Evolutionary conservation across 1,140 invertebrate genomes (phyloP), one percentile per base, ranked within the genome.

Genomic region (Lordiphosa mommai): DNA sequence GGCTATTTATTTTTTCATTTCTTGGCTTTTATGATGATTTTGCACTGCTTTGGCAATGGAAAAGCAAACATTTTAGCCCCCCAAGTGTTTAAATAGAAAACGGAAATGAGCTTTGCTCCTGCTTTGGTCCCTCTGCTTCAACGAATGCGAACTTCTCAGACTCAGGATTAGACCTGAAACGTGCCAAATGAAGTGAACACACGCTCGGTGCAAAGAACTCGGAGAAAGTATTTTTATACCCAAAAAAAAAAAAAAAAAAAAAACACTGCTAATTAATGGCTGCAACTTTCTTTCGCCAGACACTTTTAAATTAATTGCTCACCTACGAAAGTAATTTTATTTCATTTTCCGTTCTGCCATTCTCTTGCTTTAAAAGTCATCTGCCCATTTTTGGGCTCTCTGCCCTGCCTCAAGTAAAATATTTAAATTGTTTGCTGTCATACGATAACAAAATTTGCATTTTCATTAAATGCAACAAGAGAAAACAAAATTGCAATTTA

Each of bases 81-180:
- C 71, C 72, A 72, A 84, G 77, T 84, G 77, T 85, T 84, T 84
- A 84, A 84, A 84, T 84, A 84, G 69, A 84, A 84, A 84, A 68
- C 77, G 77, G 77, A 84, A 84, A 84, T 84, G 77, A 84, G 77
- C 72, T 84, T 84, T 84, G 61, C 57, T 68, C 61, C 53, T 32
- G 30, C 20, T 52, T 36, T 55, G 59, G 32, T 50, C 12, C 44
- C 32, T 27, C 44, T 13, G 40, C 58, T 52, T 30, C 40, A 59
- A 64, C 55, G 61, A 55, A 56, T 61, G 57, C 49, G 48, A 59
- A 43, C 40, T 43, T 23, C 46, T 43, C 46, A 13, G 40, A 43
- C 32, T 55, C 58, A 27, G 61, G 37, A 55, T 52, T 58, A 61
- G 29, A 49, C 14, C 32, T 32, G 41, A 67, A 69, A 84, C 72